A percentile compares a stretch with the other conserved stretches of the same genome.
Evolutionary conservation across 2,113 vertebrate species (phyloP).

Genomic region (Ceratotherium simum): DNA sequence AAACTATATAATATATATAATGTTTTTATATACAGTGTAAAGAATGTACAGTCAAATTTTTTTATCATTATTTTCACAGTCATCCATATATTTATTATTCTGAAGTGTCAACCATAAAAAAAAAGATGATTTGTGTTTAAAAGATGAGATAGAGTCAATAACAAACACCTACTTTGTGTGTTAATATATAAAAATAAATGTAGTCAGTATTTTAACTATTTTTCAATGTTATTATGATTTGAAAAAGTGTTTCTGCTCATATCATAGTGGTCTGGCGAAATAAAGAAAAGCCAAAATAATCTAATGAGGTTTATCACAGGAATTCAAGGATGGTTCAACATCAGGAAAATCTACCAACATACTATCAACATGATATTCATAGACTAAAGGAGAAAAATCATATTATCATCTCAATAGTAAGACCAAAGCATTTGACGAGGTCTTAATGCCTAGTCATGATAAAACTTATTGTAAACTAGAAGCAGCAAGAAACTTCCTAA

Average conservation of each 20-base stretch:
- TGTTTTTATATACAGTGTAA: not conserved
- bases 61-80: not conserved
- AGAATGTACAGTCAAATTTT: not conserved
- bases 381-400: not conserved
- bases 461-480: not conserved
- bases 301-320: not conserved
- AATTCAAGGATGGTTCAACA: not conserved
- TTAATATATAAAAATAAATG: not conserved
- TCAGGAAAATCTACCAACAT: not conserved
- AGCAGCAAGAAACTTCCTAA: not conserved
- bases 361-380: not conserved
- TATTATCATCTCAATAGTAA: no score
- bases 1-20: not conserved
- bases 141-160: not conserved
- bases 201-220: not conserved
- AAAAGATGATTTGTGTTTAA: not conserved
- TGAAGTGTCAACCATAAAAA: not conserved
- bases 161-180: not conserved
- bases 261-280: not conserved
- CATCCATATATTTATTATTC: not conserved
- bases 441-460: not conserved
- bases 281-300: not conserved
- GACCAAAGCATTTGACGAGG: not conserved
- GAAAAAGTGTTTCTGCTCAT: not conserved
- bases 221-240: not conserved